These are phyloP conservation scores for Corydoras maculifer DNA, from an alignment of 2,113 vertebrate genomes.

Conservation along the genomic window DNA sequence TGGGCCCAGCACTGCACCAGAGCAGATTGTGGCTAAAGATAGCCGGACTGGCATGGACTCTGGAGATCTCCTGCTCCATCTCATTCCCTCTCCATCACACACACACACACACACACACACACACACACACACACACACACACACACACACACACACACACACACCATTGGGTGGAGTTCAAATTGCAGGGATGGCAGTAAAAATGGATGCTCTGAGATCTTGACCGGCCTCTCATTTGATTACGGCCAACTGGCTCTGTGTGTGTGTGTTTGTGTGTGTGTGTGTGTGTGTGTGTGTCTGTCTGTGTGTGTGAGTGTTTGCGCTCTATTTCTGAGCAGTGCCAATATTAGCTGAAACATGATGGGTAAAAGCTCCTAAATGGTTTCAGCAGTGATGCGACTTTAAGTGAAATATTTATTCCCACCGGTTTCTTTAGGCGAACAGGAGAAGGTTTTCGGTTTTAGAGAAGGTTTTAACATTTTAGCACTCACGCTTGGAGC, in stretches of 20 bases:
- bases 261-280: constrained; percentile 10
- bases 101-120: constrained; percentile 24
- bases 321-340: constrained; percentile 8
- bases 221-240: constrained; percentile 15
- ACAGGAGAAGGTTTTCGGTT: neutral
- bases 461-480: neutral
- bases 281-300: constrained; percentile 7
- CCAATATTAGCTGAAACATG: constrained; percentile 19
- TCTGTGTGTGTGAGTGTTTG: constrained; percentile 7
- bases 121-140: constrained; percentile 21
- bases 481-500: neutral
- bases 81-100: constrained; percentile 10
- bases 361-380: constrained; percentile 16
- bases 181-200: constrained; percentile 4
- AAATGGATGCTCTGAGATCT: constrained; percentile 13
- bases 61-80: constrained; percentile 26
- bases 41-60: constrained; percentile 25
- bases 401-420: constrained; percentile 22
- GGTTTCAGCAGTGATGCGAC: neutral
- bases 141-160: constrained; percentile 26
- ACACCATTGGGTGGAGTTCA: constrained; percentile 1
- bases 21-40: constrained; percentile 41
- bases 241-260: constrained; percentile 16
- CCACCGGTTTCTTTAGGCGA: neutral
- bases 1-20: constrained; percentile 17